Evolutionary conservation across 1,140 invertebrate species (phyloP).

Genomic region (Bombus difficillimus): DNA sequence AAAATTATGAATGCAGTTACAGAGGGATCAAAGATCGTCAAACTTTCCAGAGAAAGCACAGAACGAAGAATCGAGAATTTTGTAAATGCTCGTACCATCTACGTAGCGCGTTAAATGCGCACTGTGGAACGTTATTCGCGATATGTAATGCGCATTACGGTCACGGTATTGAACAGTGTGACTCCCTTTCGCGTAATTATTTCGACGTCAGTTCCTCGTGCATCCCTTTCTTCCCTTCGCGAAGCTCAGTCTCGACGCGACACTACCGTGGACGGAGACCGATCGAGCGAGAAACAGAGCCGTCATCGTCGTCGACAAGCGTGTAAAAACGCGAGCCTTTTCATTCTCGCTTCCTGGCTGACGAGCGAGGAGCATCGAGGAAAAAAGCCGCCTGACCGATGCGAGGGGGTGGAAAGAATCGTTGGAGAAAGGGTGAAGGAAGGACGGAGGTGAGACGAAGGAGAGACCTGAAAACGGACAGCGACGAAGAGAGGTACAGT

Average conservation of each 20-base stretch:
- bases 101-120: not conserved
- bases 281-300: not conserved
- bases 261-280: not conserved
- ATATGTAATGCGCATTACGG: not conserved
- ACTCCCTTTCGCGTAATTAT: not conserved
- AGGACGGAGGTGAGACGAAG: not conserved
- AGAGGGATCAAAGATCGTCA: too few relatives aligned
- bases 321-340: not conserved
- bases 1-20: too few relatives aligned
- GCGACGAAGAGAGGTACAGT: too few relatives aligned
- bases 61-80: not conserved
- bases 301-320: not conserved
- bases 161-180: not conserved
- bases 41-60: too few relatives aligned
- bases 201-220: not conserved
- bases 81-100: not conserved
- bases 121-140: not conserved
- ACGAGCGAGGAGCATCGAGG: not conserved
- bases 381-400: not conserved
- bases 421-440: not conserved
- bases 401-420: not conserved
- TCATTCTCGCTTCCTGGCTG: conserved; percentile 2
- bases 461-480: not conserved
- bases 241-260: not conserved
- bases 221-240: not conserved